A percentile compares a stretch with the other conserved stretches of the same genome.
Conservation (phyloP, 2,113 vertebrate genomes). For the Pelvicachromis taeniatus region DNA sequence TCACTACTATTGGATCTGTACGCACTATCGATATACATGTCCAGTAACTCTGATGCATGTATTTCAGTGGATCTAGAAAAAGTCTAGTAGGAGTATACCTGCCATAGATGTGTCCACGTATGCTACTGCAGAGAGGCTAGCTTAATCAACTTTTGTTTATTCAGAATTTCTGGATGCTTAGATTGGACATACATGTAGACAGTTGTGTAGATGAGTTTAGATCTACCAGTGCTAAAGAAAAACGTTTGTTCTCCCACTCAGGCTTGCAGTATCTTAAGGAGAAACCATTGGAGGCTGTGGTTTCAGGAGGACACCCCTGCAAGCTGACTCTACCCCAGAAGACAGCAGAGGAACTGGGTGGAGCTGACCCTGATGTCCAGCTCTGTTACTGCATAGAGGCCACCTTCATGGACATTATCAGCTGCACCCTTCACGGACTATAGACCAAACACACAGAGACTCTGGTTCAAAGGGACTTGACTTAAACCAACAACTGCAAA, state of each 20-base stretch:
- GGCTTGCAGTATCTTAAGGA: conserved; percentile 91
- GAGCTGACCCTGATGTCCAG: conserved; percentile 87
- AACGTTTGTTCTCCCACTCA: conserved; percentile 16
- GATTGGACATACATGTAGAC: background rate
- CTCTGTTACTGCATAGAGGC: conserved; percentile 92
- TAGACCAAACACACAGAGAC: background rate
- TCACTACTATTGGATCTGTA: background rate
- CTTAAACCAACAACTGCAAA: background rate
- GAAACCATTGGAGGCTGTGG: conserved; percentile 73
- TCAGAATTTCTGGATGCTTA: background rate
- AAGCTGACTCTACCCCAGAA: conserved; percentile 73
- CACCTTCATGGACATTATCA: conserved; percentile 93
- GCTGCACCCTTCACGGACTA: conserved; percentile 80
- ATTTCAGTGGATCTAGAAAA: background rate
- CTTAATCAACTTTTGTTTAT: background rate
- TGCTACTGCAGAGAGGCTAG: background rate
- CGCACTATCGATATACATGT: background rate
- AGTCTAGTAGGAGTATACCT: background rate
- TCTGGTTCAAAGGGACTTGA: background rate
- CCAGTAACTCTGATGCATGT: background rate
- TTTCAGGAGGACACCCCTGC: conserved; percentile 50
- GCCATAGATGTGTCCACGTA: background rate
- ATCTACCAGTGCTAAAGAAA: background rate
- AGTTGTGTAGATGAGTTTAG: background rate
- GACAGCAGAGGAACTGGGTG: conserved; percentile 72